These are phyloP conservation scores for Leucoraja erinaceus DNA, from an alignment of 2,113 vertebrate species.

Conservation along the genomic window DNA sequence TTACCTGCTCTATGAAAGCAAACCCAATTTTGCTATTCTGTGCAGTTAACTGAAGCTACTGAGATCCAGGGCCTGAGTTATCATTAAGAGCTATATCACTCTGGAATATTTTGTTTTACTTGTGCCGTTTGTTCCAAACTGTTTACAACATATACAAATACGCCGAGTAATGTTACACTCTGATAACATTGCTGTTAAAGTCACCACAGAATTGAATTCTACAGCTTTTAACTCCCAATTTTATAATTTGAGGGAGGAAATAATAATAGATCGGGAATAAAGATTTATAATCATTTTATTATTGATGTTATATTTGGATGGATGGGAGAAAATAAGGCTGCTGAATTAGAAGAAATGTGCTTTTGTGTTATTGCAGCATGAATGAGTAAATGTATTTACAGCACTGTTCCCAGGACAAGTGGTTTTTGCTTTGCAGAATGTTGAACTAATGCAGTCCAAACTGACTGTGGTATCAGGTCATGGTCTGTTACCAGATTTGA, in stretches of 20 bases:
- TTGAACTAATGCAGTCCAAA: background rate
- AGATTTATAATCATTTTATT: constrained; percentile 62
- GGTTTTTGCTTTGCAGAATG: background rate
- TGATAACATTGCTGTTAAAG: background rate
- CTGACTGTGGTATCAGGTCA: background rate
- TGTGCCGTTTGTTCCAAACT: background rate
- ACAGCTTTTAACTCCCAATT: background rate
- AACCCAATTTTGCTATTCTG: background rate
- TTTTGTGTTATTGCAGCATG: background rate
- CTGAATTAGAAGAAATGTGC: constrained; percentile 50
- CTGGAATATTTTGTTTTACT: background rate
- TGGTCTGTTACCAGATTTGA: background rate
- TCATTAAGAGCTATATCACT: constrained; percentile 40
- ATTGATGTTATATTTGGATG: constrained; percentile 65
- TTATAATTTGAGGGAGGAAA: background rate
- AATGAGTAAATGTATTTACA: background rate
- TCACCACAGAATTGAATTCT: background rate
- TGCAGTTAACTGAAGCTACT: background rate
- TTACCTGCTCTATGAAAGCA: background rate
- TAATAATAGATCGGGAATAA: constrained; percentile 47
- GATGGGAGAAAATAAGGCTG: constrained; percentile 61
- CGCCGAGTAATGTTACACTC: background rate
- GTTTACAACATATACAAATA: background rate
- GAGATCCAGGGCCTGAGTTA: background rate
- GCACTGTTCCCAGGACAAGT: background rate